Conservation (phyloP, 64 coral and sea anemone species). For the Dendrophyllia cribrosa region DNA sequence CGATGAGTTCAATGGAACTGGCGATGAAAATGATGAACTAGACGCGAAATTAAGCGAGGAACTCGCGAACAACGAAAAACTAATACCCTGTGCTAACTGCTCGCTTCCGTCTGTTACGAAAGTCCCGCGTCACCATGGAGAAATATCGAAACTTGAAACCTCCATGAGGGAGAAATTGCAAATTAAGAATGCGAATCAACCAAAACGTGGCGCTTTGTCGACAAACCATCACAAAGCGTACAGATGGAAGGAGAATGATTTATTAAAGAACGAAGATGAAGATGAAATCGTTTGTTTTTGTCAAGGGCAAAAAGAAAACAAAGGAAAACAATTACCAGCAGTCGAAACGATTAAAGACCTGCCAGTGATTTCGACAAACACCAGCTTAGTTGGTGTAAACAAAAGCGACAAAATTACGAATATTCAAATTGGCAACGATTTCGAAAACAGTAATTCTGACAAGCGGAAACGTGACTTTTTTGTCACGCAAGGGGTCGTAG, state of each 20-base stretch:
- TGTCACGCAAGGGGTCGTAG: conserved; percentile 60
- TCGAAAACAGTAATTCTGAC: conserved; percentile 11
- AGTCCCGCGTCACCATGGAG: conserved; percentile 57
- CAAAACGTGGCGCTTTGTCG: background rate
- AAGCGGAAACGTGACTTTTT: conserved; percentile 50
- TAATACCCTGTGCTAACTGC: conserved; percentile 11
- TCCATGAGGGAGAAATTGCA: conserved; percentile 14
- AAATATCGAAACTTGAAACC: conserved; percentile 50
- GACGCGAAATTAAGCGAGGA: conserved; percentile 2
- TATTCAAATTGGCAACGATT: conserved; percentile 7
- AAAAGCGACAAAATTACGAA: conserved; percentile 47
- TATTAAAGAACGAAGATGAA: background rate
- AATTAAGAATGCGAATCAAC: conserved; percentile 41
- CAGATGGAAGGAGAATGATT: conserved; percentile 50
- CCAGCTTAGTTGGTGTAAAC: conserved; percentile 61
- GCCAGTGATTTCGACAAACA: conserved; percentile 59
- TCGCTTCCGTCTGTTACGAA: conserved; percentile 52
- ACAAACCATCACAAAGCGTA: conserved; percentile 19
- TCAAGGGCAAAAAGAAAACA: conserved; percentile 9
- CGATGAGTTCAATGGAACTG: background rate
- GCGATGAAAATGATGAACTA: background rate
- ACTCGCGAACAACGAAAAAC: background rate
- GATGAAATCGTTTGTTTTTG: conserved; percentile 26
- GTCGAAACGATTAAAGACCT: conserved; percentile 18
- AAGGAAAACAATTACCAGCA: conserved; percentile 8